Percentiles rank a stretch among this genome's conserved stretches.
Conservation (phyloP, 2,888 invertebrate genomes). For the Stictocephala bisonia region DNA sequence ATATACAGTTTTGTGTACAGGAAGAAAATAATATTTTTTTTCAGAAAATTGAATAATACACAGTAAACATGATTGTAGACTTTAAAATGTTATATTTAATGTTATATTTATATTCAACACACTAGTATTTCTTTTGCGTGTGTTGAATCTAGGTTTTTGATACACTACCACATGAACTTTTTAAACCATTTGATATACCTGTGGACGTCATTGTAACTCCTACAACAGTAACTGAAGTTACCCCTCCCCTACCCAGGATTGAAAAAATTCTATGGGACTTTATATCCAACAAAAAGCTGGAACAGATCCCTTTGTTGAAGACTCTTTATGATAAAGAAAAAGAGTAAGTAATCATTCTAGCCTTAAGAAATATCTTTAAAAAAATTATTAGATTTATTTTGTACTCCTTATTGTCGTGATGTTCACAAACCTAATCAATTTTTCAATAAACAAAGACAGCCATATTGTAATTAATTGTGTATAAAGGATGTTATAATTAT, state of each 20-base stretch:
- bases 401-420: too few species aligned
- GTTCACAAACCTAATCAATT: too few species aligned
- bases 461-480: too few species aligned
- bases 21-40: too few species aligned
- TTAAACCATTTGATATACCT: slow-evolving; percentile 84
- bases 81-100: too few species aligned
- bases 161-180: slow-evolving; percentile 77
- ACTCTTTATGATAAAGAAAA: slow-evolving; percentile 76
- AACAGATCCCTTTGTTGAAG: slow-evolving; percentile 78
- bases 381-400: too few species aligned
- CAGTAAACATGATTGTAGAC: too few species aligned
- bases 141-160: slow-evolving; percentile 76
- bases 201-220: slow-evolving; percentile 90
- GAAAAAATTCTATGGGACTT: slow-evolving; percentile 83
- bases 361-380: neutral
- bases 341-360: slow-evolving; percentile 67
- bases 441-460: too few species aligned
- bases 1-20: too few species aligned
- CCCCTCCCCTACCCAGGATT: slow-evolving; percentile 72
- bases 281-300: slow-evolving; percentile 77
- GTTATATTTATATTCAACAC: neutral
- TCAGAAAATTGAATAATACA: too few species aligned
- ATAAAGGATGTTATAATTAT: too few species aligned
- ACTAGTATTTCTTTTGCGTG: neutral
- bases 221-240: slow-evolving; percentile 76